Evolutionary conservation across 1,140 invertebrate species (phyloP).

Genomic region (Drosophila azteca): DNA sequence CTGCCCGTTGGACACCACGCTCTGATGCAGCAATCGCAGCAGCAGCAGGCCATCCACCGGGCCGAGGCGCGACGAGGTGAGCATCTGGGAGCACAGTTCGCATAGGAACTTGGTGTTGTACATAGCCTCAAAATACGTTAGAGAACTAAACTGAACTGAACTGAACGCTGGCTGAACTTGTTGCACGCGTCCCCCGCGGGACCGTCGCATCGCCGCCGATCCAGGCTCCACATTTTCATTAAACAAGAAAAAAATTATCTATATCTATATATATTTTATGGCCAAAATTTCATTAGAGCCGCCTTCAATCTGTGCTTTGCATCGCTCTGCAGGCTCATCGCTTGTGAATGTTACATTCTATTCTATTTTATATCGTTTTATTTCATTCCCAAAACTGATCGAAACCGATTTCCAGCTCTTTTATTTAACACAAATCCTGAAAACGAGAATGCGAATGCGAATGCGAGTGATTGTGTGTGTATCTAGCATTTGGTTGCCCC

Average conservation of each 20-base stretch:
- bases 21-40: slow-evolving; percentile 71
- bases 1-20: slow-evolving; percentile 70
- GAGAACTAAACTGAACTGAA: slow-evolving; percentile 5
- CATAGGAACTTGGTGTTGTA: slow-evolving; percentile 6
- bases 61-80: slow-evolving; percentile 73
- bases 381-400: no score
- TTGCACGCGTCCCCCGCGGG: slow-evolving; percentile 27
- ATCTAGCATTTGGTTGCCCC: no score
- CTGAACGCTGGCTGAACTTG: slow-evolving; percentile 42
- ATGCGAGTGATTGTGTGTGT: slow-evolving; percentile 17
- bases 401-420: not conserved
- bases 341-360: slow-evolving; percentile 38
- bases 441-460: not conserved
- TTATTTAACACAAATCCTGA: not conserved
- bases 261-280: not conserved
- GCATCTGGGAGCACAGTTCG: slow-evolving; percentile 17
- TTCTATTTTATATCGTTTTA: slow-evolving; percentile 19
- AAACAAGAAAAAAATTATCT: not conserved
- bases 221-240: not conserved
- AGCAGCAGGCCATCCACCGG: slow-evolving; percentile 74
- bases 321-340: slow-evolving; percentile 64
- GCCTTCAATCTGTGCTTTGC: slow-evolving; percentile 30
- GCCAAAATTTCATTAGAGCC: slow-evolving; percentile 46
- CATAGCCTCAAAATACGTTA: slow-evolving; percentile 3
- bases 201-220: not conserved